Conservation (phyloP, 2,797 vertebrate species). For the Lycodopsis pacificus region DNA sequence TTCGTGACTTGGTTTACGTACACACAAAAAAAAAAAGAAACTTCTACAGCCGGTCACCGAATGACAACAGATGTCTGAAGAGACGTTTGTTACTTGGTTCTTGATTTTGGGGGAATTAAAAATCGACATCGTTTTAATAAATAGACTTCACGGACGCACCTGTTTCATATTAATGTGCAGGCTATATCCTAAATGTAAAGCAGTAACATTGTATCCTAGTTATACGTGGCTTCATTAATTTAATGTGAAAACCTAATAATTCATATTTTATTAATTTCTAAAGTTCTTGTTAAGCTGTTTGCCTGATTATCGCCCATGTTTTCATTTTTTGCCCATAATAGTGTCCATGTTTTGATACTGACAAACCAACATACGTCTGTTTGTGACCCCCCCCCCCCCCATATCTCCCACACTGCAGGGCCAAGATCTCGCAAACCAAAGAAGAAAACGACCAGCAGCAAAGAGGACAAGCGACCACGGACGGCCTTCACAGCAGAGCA, state of each 20-base stretch:
- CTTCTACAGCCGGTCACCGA: not conserved
- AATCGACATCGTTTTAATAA: not conserved
- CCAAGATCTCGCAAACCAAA: conserved; percentile 98
- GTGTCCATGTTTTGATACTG: conserved; percentile 11
- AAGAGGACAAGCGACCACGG: conserved; percentile 95
- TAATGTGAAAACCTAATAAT: not conserved
- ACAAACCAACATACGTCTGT: conserved; percentile 15
- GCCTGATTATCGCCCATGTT: too few species aligned
- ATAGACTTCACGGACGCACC: conserved; percentile 24
- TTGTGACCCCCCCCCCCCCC: conserved; percentile 13
- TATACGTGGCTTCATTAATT: not conserved
- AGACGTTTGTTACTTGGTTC: not conserved
- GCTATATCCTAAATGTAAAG: conserved; percentile 4
- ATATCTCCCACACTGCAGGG: conserved; percentile 80
- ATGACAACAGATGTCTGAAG: not conserved
- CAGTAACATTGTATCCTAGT: not conserved
- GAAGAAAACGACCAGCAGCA: conserved; percentile 92
- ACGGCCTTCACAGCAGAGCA: conserved; percentile 96
- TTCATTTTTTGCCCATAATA: not conserved
- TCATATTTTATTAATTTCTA: not conserved
- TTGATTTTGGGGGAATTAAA: not conserved
- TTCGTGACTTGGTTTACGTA: not conserved
- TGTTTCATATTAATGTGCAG: not conserved
- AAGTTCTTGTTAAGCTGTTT: not conserved
- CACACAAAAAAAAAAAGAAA: not conserved